phyloP scores from a whole-genome alignment of 2,797 vertebrate species.

The Falco biarmicus region DNA sequence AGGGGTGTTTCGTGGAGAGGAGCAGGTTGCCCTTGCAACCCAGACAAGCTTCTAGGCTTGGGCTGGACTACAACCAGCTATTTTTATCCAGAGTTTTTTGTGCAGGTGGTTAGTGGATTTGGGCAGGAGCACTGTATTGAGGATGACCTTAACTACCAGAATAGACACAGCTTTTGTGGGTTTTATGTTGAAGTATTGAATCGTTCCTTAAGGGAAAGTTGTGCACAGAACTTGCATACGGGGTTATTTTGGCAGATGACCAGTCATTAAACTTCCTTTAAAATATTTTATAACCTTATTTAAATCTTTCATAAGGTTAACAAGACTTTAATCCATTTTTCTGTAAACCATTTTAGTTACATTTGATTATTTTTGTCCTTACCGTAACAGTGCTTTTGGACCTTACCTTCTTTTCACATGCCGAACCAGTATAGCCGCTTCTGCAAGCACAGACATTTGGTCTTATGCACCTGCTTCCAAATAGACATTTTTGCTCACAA shows the following conservation, averaged over 20 bases:
- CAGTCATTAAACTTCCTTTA: background rate
- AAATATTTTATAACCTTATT: background rate
- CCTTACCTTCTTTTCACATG: slow-evolving; percentile 72
- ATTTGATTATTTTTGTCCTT: background rate
- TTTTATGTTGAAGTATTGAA: background rate
- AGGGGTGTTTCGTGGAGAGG: background rate
- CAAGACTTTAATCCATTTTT: background rate
- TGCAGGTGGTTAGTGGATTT: background rate
- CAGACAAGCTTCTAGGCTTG: background rate
- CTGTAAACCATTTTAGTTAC: background rate
- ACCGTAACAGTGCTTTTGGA: background rate
- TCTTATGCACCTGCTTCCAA: slow-evolving; percentile 74
- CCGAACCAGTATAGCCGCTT: slow-evolving; percentile 2
- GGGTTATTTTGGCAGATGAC: background rate
- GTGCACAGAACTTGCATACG: background rate
- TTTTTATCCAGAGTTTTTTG: background rate
- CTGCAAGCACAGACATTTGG: slow-evolving; percentile 44
- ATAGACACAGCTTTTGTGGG: background rate
- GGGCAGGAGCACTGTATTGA: background rate
- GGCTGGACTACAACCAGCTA: background rate
- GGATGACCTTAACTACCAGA: background rate
- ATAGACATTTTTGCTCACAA: slow-evolving; percentile 77
- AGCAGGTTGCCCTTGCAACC: background rate
- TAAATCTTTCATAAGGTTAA: background rate
- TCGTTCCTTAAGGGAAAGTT: background rate